A percentile compares a stretch with the other conserved stretches of the same genome.
phyloP scores from a whole-genome alignment of 2,888 invertebrate species.

The Eilema depressum region DNA sequence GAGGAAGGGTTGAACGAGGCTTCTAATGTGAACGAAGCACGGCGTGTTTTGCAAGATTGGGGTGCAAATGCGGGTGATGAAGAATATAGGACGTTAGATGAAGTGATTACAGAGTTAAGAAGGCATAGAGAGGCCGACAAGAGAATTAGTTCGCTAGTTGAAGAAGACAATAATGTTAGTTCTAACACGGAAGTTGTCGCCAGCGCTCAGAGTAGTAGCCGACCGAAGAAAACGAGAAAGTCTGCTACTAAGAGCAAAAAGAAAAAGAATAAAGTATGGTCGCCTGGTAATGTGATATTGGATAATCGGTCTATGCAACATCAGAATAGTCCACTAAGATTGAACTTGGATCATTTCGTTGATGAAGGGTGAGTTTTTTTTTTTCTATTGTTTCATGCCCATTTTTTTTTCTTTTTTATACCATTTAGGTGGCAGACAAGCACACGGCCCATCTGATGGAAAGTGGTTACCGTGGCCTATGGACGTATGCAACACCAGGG shows the following conservation, averaged over 20 bases:
- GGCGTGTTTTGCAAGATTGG: slow-evolving; percentile 64
- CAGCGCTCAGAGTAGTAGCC: slow-evolving; percentile 64
- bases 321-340: slow-evolving; percentile 69
- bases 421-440: no score
- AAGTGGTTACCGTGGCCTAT: no score
- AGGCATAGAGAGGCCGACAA: slow-evolving; percentile 68
- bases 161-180: slow-evolving; percentile 56
- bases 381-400: background rate
- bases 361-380: slow-evolving; percentile 74
- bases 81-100: slow-evolving; percentile 72
- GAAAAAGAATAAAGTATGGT: slow-evolving; percentile 77
- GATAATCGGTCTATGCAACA: slow-evolving; percentile 71
- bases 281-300: slow-evolving; percentile 77
- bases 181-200: slow-evolving; percentile 50
- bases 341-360: slow-evolving; percentile 83
- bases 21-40: slow-evolving; percentile 58
- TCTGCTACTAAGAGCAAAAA: slow-evolving; percentile 68
- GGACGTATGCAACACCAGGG: no score
- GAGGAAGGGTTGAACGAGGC: slow-evolving; percentile 63
- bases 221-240: slow-evolving; percentile 69
- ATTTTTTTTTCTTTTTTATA: no score
- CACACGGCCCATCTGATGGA: no score
- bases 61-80: slow-evolving; percentile 62
- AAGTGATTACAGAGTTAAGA: slow-evolving; percentile 73
- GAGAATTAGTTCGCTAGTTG: slow-evolving; percentile 58